These are phyloP conservation scores for Apistogramma diplotaenia DNA, from an alignment of 2,113 vertebrate species.

Conservation along the genomic window DNA sequence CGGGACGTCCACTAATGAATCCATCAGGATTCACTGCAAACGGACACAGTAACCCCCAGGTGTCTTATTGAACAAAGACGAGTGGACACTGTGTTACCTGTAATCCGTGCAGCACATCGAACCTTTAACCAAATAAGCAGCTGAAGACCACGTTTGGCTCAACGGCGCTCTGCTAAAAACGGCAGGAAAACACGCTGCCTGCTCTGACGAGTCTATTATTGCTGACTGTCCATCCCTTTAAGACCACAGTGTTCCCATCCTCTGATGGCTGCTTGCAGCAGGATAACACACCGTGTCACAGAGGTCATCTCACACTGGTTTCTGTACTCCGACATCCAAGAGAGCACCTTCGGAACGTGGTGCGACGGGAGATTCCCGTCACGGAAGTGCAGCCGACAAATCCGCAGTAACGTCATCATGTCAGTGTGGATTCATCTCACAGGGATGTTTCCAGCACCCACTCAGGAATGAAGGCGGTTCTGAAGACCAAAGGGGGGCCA, in stretches of 20 bases:
- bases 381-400: not conserved
- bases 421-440: not conserved
- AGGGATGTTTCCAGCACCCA: not conserved
- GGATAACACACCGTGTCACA: not conserved
- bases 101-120: not conserved
- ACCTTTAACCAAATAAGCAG: not conserved
- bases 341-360: not conserved
- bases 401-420: not conserved
- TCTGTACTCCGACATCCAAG: no score
- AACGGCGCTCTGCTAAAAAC: no score
- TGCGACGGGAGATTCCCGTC: not conserved
- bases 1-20: conserved; percentile 22
- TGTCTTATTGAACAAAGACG: not conserved
- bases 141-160: rapidly evolving
- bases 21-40: conserved; percentile 27
- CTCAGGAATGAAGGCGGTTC: not conserved
- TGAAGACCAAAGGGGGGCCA: not conserved
- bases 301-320: not conserved
- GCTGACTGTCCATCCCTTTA: no score
- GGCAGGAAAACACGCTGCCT: no score
- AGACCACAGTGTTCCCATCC: not conserved
- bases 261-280: not conserved
- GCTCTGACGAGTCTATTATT: not conserved
- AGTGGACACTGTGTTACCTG: not conserved
- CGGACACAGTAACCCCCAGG: not conserved